Conservation (phyloP, 2,888 invertebrate genomes). For the Hirtodrosophila alboralis region DNA sequence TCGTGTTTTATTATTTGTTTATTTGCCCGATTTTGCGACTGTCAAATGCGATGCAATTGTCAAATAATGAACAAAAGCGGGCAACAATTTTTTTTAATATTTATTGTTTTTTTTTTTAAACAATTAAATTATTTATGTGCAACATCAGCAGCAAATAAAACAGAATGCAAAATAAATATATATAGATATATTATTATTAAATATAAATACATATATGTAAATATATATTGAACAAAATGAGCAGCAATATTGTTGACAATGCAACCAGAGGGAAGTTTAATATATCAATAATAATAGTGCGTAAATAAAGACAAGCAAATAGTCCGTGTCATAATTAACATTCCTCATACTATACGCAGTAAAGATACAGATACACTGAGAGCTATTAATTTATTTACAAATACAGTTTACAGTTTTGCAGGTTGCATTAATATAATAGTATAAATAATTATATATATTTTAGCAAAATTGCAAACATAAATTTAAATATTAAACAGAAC, state of each 20-base stretch:
- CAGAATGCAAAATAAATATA: conserved; percentile 27
- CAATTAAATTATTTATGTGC: no score
- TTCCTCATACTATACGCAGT: not conserved
- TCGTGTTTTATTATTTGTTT: conserved; percentile 40
- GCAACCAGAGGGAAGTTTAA: conserved; percentile 7
- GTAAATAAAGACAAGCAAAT: conserved; percentile 47
- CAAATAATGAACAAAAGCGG: conserved; percentile 24
- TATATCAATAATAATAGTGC: conserved; percentile 18
- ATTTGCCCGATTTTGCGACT: conserved; percentile 4
- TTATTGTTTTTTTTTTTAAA: no score
- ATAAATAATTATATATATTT: no score
- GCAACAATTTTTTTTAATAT: conserved; percentile 10
- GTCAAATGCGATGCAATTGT: conserved; percentile 17
- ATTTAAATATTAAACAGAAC: no score
- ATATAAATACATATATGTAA: no score
- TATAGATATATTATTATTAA: no score
- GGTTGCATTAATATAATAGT: no score
- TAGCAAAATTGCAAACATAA: no score
- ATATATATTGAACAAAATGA: no score
- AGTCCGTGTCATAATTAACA: conserved; percentile 67
- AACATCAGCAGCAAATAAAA: conserved; percentile 1
- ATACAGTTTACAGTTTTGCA: conserved; percentile 1
- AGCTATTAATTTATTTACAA: conserved; percentile 2
- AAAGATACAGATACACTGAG: conserved; percentile 5
- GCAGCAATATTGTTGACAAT: conserved; percentile 33